These are phyloP conservation scores for Urocyon cinereoargenteus DNA, from an alignment of 2,797 vertebrate species.

Conservation along the genomic window DNA sequence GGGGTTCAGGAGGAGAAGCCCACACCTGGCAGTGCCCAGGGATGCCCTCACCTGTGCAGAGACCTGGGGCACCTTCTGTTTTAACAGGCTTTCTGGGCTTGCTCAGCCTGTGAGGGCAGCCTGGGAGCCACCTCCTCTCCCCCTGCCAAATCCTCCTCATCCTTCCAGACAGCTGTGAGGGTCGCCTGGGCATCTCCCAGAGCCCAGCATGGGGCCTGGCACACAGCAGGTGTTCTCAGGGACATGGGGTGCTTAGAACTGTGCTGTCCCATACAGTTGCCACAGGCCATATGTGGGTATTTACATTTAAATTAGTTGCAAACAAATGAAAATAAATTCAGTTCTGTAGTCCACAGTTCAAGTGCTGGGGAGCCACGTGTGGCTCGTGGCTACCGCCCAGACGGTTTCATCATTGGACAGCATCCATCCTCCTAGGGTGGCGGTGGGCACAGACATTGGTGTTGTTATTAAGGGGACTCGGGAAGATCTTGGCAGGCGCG, in stretches of 20 bases:
- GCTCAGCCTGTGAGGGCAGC: neutral
- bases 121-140: too few relatives aligned
- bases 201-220: neutral
- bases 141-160: neutral
- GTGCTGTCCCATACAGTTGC: rapidly evolving
- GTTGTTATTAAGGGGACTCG: neutral
- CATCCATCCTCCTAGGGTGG: rapidly evolving
- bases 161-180: neutral
- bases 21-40: neutral
- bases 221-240: neutral
- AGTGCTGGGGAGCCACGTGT: rapidly evolving
- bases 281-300: neutral
- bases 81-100: neutral
- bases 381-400: neutral
- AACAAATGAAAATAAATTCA: neutral
- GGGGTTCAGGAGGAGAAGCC: neutral
- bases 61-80: neutral
- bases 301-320: neutral
- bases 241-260: rapidly evolving
- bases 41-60: neutral
- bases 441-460: neutral
- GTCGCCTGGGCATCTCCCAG: neutral
- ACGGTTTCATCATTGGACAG: neutral
- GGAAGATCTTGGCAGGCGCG: rapidly evolving
- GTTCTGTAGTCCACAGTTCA: neutral